phyloP scores from a whole-genome alignment of 2,113 vertebrate species.

The Ctenomys sociabilis region DNA sequence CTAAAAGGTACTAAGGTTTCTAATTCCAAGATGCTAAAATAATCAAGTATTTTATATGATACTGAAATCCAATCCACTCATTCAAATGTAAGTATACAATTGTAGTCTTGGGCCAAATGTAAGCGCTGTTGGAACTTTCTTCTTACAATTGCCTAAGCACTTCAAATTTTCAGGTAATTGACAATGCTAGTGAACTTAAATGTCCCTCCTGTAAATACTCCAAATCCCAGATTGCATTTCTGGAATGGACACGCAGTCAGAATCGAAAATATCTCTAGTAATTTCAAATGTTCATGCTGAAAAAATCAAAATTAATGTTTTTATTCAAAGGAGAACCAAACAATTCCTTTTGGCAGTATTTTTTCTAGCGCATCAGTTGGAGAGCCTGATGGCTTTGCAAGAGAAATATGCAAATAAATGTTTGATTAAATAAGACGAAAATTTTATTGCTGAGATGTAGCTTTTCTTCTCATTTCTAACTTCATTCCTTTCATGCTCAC shows the following conservation, averaged over 20 bases:
- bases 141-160: slow-evolving; percentile 33
- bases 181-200: slow-evolving; percentile 55
- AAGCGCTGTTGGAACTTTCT: slow-evolving; percentile 33
- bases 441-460: slow-evolving; percentile 74
- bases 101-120: neutral
- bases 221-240: slow-evolving; percentile 52
- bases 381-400: slow-evolving; percentile 69
- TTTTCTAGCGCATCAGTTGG: slow-evolving; percentile 56
- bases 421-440: slow-evolving; percentile 80
- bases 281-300: neutral
- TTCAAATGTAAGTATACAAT: neutral
- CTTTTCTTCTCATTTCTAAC: slow-evolving; percentile 67
- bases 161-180: slow-evolving; percentile 8
- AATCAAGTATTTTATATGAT: slow-evolving; percentile 43
- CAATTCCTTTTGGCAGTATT: slow-evolving; percentile 67
- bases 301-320: slow-evolving; percentile 50
- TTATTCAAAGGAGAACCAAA: slow-evolving; percentile 60
- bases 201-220: slow-evolving; percentile 29
- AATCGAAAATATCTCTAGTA: slow-evolving; percentile 57
- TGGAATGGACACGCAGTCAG: slow-evolving; percentile 27
- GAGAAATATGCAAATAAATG: slow-evolving; percentile 68
- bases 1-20: slow-evolving; percentile 45
- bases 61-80: slow-evolving; percentile 5
- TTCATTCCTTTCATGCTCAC: slow-evolving; percentile 74
- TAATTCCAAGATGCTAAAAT: slow-evolving; percentile 16